Evolutionary conservation across 2,888 invertebrate species (phyloP).

Genomic region (Sarcophaga carnaria): DNA sequence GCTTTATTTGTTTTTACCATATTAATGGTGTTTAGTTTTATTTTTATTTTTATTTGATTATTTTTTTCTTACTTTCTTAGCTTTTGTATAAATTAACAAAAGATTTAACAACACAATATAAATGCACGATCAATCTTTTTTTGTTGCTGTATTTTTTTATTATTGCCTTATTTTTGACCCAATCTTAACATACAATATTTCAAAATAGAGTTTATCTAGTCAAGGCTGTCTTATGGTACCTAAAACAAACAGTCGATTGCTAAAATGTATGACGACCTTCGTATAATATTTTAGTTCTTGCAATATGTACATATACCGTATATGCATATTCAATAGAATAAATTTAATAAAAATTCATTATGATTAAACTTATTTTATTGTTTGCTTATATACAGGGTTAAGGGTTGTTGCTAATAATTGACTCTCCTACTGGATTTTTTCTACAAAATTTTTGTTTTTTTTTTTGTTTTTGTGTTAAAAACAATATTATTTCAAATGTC

Average conservation of each 20-base stretch:
- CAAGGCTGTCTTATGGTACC: slow-evolving; percentile 35
- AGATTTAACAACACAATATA: slow-evolving; percentile 59
- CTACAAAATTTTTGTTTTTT: too few relatives aligned
- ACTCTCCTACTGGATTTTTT: too few relatives aligned
- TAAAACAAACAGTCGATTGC: slow-evolving; percentile 21
- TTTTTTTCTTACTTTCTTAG: slow-evolving; percentile 26
- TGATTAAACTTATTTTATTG: too few relatives aligned
- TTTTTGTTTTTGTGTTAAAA: too few relatives aligned
- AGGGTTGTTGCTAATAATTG: too few relatives aligned
- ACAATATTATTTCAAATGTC: too few relatives aligned
- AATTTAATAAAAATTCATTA: too few relatives aligned
- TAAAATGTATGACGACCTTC: slow-evolving; percentile 50
- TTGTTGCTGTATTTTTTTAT: not conserved
- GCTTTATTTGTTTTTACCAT: slow-evolving; percentile 61
- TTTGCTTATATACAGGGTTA: too few relatives aligned
- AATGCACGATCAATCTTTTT: slow-evolving; percentile 66
- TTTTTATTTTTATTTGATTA: slow-evolving; percentile 6
- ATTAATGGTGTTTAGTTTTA: slow-evolving; percentile 1
- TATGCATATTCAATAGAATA: too few relatives aligned
- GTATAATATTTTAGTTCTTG: slow-evolving; percentile 12
- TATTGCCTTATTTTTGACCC: slow-evolving; percentile 20
- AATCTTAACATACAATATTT: slow-evolving; percentile 60
- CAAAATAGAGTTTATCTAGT: slow-evolving; percentile 60
- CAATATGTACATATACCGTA: too few relatives aligned
- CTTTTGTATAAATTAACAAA: slow-evolving; percentile 60